Base-by-base conservation (phyloP, 2,888 invertebrate species). In the Zygothrica quintamaculata region DNA sequence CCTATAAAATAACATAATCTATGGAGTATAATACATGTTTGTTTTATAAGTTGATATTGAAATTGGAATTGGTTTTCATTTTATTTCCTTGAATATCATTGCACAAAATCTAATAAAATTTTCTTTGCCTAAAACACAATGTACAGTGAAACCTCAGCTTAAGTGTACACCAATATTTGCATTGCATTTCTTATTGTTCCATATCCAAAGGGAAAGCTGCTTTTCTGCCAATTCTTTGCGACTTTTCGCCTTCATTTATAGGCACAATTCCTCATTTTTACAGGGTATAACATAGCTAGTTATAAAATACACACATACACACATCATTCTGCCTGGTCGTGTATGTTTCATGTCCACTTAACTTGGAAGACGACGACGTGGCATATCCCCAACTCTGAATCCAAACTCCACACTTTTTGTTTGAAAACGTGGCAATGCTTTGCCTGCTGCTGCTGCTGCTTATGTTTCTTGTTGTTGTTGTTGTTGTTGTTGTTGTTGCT, bases 261-360 rank as follows among this genome's bases (percentile, higher is more conserved):
- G 48, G 11, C 68, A 46, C 37, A 1, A 6, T 6, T 7, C 1
- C 36, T n/a, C n/a, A n/a, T n/a, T n/a, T 11, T 0, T 50, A 26
- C 48, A 44, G 52, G 55, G 58, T 52, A 51, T 57, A 34, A 12
- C 43, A n/a, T n/a, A 22, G 37, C 56, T 65, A 59, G 66, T 73
- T 57, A 64, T 65, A 65, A 58, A 62, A 62, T 50, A 56, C 77
- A 79, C 73, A 84, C 77, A 62, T 50, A 56, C 77, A 79, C 73
- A 84, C 77, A 77, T 81, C 71, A 65, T 68, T 52, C 50, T 56
- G 78, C 60, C 74, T 68, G 68, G 68, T 81, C 85, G 67, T 84
- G 71, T 85, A 79, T 81, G 85, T 85, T 85, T 77, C 79, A 81
- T 84, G 79, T 79, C 79, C 84, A 82, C 84, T 79, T 73, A 85